phyloP scores from a whole-genome alignment of 2,888 invertebrate species.

The Diachrysia chrysitis region DNA sequence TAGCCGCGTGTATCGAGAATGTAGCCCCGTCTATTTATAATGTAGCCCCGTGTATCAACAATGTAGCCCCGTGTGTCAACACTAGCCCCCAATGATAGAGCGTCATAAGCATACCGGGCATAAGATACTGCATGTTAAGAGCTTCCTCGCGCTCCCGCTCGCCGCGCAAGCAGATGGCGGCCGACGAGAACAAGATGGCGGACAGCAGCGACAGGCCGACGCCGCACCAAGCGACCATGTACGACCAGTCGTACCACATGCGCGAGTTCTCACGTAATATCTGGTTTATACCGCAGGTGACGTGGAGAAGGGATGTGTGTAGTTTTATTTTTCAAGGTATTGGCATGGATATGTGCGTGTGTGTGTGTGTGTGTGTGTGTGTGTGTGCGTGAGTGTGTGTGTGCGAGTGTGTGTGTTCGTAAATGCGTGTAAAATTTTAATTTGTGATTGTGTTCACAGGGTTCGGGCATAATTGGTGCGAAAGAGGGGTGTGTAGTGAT shows the following conservation, averaged over 20 bases:
- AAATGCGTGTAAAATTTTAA: too few relatives aligned
- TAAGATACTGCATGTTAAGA: conserved; percentile 99
- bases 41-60: not conserved
- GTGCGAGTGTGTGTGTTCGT: conserved; percentile 2
- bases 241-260: conserved; percentile 98
- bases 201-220: conserved; percentile 97
- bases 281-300: conserved; percentile 88
- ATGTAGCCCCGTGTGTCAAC: not conserved
- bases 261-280: conserved; percentile 95
- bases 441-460: not conserved
- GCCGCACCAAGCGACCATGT: conserved; percentile 99
- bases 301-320: conserved; percentile 22
- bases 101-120: conserved; percentile 94
- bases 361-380: not conserved
- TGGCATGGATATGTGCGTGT: not conserved
- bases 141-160: conserved; percentile 98
- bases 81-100: not conserved
- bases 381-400: not conserved
- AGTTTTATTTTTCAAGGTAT: too few relatives aligned
- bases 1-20: not conserved
- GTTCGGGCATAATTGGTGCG: not conserved
- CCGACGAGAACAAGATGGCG: conserved; percentile 97
- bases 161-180: conserved; percentile 97
- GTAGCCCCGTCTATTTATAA: too few relatives aligned
- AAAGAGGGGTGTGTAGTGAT: not conserved